A percentile compares a stretch with the other conserved stretches of the same genome.
Evolutionary conservation across 1,140 invertebrate genomes (phyloP).

Genomic region (Coptotermes formosanus): DNA sequence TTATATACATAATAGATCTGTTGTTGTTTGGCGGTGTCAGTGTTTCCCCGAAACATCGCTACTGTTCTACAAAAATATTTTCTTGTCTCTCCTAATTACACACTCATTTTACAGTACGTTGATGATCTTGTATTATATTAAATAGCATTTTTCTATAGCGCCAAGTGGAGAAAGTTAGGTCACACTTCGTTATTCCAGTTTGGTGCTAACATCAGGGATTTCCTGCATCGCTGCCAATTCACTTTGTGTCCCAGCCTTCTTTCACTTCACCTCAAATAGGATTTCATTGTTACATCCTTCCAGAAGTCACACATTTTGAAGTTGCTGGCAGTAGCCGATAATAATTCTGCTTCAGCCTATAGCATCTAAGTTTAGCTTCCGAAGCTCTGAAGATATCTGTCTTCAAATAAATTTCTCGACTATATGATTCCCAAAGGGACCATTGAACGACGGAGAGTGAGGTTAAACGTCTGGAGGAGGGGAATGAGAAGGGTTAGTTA

Average conservation of each 20-base stretch:
- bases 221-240: background rate
- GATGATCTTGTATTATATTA: too few species aligned
- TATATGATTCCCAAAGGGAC: background rate
- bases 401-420: conserved; percentile 17
- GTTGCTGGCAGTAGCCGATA: background rate
- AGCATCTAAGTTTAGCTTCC: background rate
- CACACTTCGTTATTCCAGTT: too few species aligned
- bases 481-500: background rate
- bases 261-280: conserved; percentile 2
- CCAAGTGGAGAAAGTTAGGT: too few species aligned
- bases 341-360: background rate
- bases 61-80: too few species aligned
- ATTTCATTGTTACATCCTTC: background rate
- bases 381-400: conserved; percentile 3
- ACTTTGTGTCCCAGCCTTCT: background rate
- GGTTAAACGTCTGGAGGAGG: background rate
- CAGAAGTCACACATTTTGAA: background rate
- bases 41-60: too few species aligned
- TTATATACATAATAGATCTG: too few species aligned
- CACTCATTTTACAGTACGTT: too few species aligned
- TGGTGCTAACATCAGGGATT: background rate
- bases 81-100: too few species aligned
- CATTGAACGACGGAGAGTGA: background rate
- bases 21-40: too few species aligned
- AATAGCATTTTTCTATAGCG: too few species aligned